phyloP scores from a whole-genome alignment of 2,888 invertebrate genomes.

The Bellardia pandia region DNA sequence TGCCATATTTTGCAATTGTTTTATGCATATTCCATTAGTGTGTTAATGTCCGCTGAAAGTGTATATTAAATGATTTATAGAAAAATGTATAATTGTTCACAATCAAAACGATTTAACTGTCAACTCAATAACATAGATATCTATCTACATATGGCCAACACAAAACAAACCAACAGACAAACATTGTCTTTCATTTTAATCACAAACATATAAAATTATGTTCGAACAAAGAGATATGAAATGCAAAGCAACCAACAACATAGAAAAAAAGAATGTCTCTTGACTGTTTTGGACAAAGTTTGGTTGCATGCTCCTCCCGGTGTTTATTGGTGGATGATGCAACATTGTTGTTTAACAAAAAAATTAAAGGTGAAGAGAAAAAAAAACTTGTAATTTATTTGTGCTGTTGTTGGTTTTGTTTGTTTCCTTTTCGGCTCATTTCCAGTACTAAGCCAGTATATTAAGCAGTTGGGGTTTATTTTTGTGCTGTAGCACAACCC shows the following conservation, averaged over 20 bases:
- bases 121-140: constrained; percentile 60
- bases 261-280: constrained; percentile 40
- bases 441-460: background rate
- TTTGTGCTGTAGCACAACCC: background rate
- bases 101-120: constrained; percentile 62
- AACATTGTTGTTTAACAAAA: constrained; percentile 59
- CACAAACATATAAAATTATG: constrained; percentile 64
- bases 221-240: constrained; percentile 25
- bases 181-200: constrained; percentile 37
- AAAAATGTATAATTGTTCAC: constrained; percentile 59
- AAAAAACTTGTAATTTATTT: constrained; percentile 22
- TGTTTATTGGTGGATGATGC: constrained; percentile 53
- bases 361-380: constrained; percentile 1
- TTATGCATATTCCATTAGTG: background rate
- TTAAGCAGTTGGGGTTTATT: constrained; percentile 13
- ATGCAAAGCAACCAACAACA: constrained; percentile 4
- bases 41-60: background rate
- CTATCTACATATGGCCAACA: constrained; percentile 41
- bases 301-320: constrained; percentile 42
- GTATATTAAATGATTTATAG: constrained; percentile 30
- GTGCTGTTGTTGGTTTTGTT: background rate
- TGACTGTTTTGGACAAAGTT: constrained; percentile 26
- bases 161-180: constrained; percentile 3
- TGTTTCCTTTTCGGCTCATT: constrained; percentile 5
- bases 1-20: background rate